Percentiles rank a stretch among this genome's conserved stretches.
phyloP scores from a whole-genome alignment of 2,888 invertebrate species.

The Eupithecia vulgata region DNA sequence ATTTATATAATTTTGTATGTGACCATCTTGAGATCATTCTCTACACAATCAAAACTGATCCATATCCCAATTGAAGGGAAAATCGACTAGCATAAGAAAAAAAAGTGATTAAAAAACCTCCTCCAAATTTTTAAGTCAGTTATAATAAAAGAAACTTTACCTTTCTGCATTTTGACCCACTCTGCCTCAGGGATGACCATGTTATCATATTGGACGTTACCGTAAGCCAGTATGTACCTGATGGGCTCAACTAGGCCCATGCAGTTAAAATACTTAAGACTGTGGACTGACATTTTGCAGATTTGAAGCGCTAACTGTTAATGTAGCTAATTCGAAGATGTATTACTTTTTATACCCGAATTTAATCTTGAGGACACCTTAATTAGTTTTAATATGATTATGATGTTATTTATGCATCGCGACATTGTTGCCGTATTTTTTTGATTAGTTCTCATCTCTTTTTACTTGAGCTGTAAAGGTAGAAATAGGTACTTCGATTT shows the following conservation, averaged over 20 bases:
- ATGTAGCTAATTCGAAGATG: background rate
- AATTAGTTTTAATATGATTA: background rate
- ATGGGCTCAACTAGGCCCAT: slow-evolving; percentile 58
- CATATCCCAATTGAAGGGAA: too few relatives aligned
- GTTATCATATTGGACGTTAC: slow-evolving; percentile 55
- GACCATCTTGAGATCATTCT: too few relatives aligned
- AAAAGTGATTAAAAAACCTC: background rate
- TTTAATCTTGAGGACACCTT: background rate
- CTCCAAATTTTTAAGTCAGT: too few relatives aligned
- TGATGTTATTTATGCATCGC: background rate
- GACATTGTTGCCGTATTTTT: background rate
- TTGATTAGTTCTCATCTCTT: background rate
- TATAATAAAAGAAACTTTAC: slow-evolving; percentile 34
- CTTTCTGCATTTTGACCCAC: slow-evolving; percentile 45
- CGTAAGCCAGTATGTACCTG: slow-evolving; percentile 56
- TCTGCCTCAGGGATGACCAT: slow-evolving; percentile 44
- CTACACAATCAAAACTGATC: too few relatives aligned
- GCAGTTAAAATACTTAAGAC: slow-evolving; percentile 55
- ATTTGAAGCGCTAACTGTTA: slow-evolving; percentile 14
- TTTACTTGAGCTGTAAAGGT: background rate
- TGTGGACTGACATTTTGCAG: slow-evolving; percentile 48
- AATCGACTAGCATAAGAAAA: too few relatives aligned
- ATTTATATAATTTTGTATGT: too few relatives aligned
- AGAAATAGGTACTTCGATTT: background rate
- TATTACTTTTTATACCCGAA: background rate